Percentiles rank a stretch among this genome's conserved stretches.
Evolutionary conservation across 2,797 vertebrate species (phyloP).

Genomic region (Salmo trutta): DNA sequence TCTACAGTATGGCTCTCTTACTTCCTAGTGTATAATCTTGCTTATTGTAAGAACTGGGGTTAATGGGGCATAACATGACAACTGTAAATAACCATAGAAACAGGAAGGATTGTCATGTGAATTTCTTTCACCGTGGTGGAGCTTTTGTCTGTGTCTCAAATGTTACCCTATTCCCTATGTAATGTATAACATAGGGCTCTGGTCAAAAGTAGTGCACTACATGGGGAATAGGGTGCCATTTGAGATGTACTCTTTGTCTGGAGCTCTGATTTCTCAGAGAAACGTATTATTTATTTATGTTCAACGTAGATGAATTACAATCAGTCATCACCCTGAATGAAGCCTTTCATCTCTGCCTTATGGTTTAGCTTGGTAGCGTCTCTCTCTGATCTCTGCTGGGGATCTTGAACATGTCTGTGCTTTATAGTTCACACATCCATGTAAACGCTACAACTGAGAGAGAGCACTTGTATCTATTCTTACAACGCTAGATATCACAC

Average conservation of each 20-base stretch:
- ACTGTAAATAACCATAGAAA: constrained; percentile 15
- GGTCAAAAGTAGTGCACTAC: not conserved
- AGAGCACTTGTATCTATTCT: constrained; percentile 19
- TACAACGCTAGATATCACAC: constrained; percentile 29
- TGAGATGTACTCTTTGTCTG: not conserved
- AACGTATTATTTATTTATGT: constrained; percentile 1
- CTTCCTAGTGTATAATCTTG: not conserved
- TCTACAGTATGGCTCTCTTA: not conserved
- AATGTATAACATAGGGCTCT: not conserved
- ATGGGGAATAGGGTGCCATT: not conserved
- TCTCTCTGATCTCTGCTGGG: constrained; percentile 33
- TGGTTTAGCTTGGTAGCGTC: not conserved
- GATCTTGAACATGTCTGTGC: constrained; percentile 15
- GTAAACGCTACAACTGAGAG: constrained; percentile 10
- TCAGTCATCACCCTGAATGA: constrained; percentile 17
- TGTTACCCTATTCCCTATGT: not conserved
- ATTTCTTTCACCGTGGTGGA: not conserved
- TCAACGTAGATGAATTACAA: constrained; percentile 3
- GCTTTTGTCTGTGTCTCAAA: not conserved
- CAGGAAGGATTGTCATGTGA: constrained; percentile 2
- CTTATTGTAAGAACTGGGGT: constrained; percentile 1
- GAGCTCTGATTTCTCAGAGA: constrained; percentile 1
- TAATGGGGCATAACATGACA: constrained; percentile 15
- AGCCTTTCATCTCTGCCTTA: constrained; percentile 24
- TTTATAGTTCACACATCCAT: constrained; percentile 13